A percentile compares a stretch with the other conserved stretches of the same genome.
These are phyloP conservation scores for Petrosia ficiformis DNA, from an alignment of 37 sponge, comb jelly and placozoan genomes.

Conservation along the genomic window DNA sequence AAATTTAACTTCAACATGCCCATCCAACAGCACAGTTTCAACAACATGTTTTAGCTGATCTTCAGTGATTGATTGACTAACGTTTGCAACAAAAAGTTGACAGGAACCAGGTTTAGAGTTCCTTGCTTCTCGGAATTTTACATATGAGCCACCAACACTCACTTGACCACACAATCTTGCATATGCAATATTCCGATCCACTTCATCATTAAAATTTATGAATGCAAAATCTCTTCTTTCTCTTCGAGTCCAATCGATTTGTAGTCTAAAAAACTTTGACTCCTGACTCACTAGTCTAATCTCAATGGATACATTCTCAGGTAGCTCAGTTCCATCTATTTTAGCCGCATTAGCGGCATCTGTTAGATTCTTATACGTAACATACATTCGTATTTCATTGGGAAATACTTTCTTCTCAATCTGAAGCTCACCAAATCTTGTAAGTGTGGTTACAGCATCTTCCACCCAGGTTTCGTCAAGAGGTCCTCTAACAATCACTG, in stretches of 20 bases:
- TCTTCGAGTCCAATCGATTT: slow-evolving; percentile 54
- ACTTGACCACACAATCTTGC: background rate
- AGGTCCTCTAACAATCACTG: slow-evolving; percentile 26
- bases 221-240: slow-evolving; percentile 30
- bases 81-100: slow-evolving; percentile 24
- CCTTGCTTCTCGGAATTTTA: slow-evolving; percentile 28
- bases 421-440: slow-evolving; percentile 13
- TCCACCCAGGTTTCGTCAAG: background rate
- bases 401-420: background rate
- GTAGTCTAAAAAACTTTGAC: slow-evolving; percentile 15
- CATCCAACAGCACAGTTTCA: background rate
- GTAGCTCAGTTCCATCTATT: too few species aligned
- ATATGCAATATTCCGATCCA: background rate
- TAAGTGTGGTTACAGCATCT: background rate
- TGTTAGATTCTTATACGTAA: slow-evolving; percentile 23
- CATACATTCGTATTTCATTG: slow-evolving; percentile 12
- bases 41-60: slow-evolving; percentile 15
- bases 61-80: slow-evolving; percentile 14
- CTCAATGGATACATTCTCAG: background rate
- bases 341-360: background rate
- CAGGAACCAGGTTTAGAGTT: background rate
- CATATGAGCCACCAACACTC: background rate
- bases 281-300: background rate
- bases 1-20: background rate
- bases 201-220: too few species aligned